Base-by-base conservation (phyloP, 2,888 invertebrate genomes). In the Chrysodeixis includens region DNA sequence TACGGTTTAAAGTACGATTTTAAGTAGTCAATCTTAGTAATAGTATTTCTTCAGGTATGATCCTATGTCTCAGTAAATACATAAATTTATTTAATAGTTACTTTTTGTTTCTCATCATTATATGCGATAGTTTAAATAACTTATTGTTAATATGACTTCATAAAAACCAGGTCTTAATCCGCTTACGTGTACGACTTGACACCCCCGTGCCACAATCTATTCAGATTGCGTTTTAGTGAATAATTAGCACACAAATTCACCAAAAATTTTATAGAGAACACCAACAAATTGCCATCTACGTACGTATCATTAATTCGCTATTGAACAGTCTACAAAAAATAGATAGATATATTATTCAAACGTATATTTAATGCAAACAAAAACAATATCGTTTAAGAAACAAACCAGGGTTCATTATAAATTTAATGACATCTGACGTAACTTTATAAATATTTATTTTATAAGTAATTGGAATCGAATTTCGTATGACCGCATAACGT, bases 391-490 rank as follows among this genome's bases (percentile, higher is more conserved):
- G 46, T 20, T 18, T 9, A 49, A 20, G 46, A 49, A 49, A 49
- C 46, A 49, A 49, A 49, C 46, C 46, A 49, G 9, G 18, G 46
- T 49, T 49, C 46, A 49, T 49, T 49, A 49, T 49, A 20, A 49
- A 46, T 75, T 75, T 68, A 63, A 68, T 66, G 46, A 49, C 46
- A 49, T 18, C 46, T 49, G 20, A 49, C 46, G 46, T 49, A 20
- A 20, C 46, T 26, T 53, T 53, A 30, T 30, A 26, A 53, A 53
- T 53, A 30, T 53, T 53, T 30, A 30, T 53, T 22, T 53, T 22
- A 14, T 30, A 30, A 30, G n/a, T 53, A 53, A 60, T 60, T 53
- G 53, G 40, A 49, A 49, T 49, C 46, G 58, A 49, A 49, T 49
- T 49, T 49, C 46, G 20, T 49, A 49, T 49, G 46, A 49, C 46